Percentiles rank a stretch among this genome's conserved stretches.
phyloP scores from a whole-genome alignment of 2,888 invertebrate genomes.

The Eupeodes latifasciatus region DNA sequence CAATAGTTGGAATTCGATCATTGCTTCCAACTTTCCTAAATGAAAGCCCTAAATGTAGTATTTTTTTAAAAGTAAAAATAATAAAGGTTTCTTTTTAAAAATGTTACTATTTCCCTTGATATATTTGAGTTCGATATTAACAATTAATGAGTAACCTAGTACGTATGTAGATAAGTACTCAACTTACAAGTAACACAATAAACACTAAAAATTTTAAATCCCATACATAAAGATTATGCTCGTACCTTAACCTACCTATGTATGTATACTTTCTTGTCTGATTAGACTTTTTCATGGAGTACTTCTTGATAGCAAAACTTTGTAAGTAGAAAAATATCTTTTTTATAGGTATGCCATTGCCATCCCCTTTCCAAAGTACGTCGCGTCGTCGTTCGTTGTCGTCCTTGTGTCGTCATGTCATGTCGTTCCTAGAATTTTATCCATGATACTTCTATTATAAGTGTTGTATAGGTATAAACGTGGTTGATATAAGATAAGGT shows the following conservation, averaged over 20 bases:
- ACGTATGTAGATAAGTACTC: too few species aligned
- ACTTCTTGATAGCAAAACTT: conserved; percentile 7
- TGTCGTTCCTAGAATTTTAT: conserved; percentile 5
- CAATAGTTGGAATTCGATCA: too few species aligned
- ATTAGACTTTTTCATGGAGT: neutral
- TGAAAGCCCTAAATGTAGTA: too few species aligned
- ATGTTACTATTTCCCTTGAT: too few species aligned
- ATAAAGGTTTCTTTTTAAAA: too few species aligned
- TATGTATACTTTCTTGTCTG: neutral
- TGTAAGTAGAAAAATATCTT: neutral
- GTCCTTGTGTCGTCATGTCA: conserved; percentile 6
- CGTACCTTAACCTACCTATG: too few species aligned
- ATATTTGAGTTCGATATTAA: too few species aligned
- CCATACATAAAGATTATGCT: neutral
- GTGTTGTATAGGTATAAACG: neutral
- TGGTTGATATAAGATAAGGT: conserved; percentile 41
- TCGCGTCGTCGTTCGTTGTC: too few species aligned
- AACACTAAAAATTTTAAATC: neutral
- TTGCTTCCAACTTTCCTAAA: too few species aligned
- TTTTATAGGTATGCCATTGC: conserved; percentile 11
- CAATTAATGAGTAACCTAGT: too few species aligned
- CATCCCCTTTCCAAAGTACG: neutral
- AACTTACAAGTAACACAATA: neutral
- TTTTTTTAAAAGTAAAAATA: too few species aligned
- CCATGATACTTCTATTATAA: conserved; percentile 25